Base-by-base conservation (phyloP, 2,797 vertebrate genomes). In the Naso thynnoides region DNA sequence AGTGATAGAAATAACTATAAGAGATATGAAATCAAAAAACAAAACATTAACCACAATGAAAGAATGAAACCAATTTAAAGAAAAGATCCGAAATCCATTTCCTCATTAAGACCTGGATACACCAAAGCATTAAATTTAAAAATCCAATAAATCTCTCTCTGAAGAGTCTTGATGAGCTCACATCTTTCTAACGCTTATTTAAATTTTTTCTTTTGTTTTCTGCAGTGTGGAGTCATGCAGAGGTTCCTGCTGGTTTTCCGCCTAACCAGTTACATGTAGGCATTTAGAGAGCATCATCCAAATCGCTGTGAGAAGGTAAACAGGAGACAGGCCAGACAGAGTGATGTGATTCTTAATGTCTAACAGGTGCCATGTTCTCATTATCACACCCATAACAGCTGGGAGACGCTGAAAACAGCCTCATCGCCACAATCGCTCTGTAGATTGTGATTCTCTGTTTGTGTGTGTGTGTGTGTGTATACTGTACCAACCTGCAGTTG, bases 301-400 rank as follows among this genome's bases (percentile, higher is more conserved):
- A 81, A 86, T 58, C 18, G 24, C 63, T 68, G 48, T 16, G 76
- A 85, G 61, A 87, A 73, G 53, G 81, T 78, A 86, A 86, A 82
- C 66, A 75, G 61, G 70, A 86, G 78, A 82, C 75, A 60, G 24
- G 50, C 23, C 74, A 85, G 81, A 88, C 80, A 91, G 85, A 91
- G 82, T 89, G 91, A 93, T 93, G 86, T 69, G 75, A 57, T 85
- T 86, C 85, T 90, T 91, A 92, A 91, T 86, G 80, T 88, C 86
- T 85, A 87, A 79, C 91, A 93, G 91, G 92, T 94, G 93, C 87
- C 83, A 86, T 85, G 86, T 86, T 87, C 81, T 75, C 88, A 91
- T 93, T 92, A 93, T 90, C 79, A 77, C 73, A 67, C 70, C 60
- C 81, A 70, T 78, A 92, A 88, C 92, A 94, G 92, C 93, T 94